A percentile compares a stretch with the other conserved stretches of the same genome.
Conservation (phyloP, 2,888 invertebrate species). For the Hedya salicella region DNA sequence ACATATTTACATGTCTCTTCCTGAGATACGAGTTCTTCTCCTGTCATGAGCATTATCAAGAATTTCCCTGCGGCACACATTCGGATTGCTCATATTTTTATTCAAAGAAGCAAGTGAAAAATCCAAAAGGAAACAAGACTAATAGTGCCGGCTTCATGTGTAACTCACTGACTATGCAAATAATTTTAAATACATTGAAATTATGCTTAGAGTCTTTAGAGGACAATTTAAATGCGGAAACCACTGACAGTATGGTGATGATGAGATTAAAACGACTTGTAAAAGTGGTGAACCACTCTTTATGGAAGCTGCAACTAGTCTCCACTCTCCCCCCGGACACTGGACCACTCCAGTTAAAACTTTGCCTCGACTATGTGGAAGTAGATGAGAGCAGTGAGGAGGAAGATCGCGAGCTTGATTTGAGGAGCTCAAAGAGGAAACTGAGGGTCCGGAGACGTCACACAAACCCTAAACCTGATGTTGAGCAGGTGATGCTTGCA, state of each 20-base stretch:
- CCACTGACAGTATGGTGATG: constrained; percentile 57
- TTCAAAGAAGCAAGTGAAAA: constrained; percentile 71
- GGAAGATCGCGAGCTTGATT: constrained; percentile 69
- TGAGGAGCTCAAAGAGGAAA: constrained; percentile 69
- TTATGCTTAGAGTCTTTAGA: constrained; percentile 80
- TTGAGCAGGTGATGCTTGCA: constrained; percentile 69
- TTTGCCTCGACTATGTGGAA: constrained; percentile 78
- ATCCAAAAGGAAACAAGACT: constrained; percentile 57
- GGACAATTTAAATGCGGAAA: constrained; percentile 61
- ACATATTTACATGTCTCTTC: constrained; percentile 89
- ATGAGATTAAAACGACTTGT: constrained; percentile 67
- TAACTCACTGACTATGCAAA: constrained; percentile 84
- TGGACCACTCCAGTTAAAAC: constrained; percentile 71
- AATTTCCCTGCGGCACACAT: constrained; percentile 73
- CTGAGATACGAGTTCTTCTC: constrained; percentile 86
- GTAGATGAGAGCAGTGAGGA: constrained; percentile 79
- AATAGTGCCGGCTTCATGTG: constrained; percentile 83
- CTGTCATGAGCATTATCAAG: constrained; percentile 79
- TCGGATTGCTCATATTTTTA: constrained; percentile 82
- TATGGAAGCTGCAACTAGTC: constrained; percentile 90
- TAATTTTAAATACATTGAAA: constrained; percentile 85
- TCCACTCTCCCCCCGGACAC: constrained; percentile 81
- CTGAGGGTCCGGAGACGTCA: constrained; percentile 69
- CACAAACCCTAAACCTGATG: constrained; percentile 70
- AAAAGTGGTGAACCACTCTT: constrained; percentile 87